Percentiles rank a stretch among this genome's conserved stretches.
Evolutionary conservation across 2,113 vertebrate genomes (phyloP).

Genomic region (Pardalotus punctatus): DNA sequence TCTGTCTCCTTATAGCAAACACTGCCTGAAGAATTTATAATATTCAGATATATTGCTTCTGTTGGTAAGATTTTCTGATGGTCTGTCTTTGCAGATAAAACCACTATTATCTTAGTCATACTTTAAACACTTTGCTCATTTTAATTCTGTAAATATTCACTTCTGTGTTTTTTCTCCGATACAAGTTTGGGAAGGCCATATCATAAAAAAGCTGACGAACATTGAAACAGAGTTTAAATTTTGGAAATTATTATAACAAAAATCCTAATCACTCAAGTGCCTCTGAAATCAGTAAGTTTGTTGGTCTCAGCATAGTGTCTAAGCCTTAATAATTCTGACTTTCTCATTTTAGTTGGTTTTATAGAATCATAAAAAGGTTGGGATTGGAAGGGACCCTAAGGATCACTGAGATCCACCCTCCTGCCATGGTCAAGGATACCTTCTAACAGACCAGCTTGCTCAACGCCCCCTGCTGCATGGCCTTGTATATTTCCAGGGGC

Average conservation of each 20-base stretch:
- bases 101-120: not conserved
- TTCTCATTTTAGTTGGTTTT: not conserved
- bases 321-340: not conserved
- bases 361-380: not conserved
- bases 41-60: not conserved
- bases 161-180: not conserved
- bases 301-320: not conserved
- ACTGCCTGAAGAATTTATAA: not conserved
- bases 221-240: not conserved
- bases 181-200: not conserved
- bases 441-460: not conserved
- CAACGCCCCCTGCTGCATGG: not conserved
- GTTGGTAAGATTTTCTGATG: not conserved
- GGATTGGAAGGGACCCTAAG: not conserved
- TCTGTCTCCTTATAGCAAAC: not conserved
- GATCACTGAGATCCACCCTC: not conserved
- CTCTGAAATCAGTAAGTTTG: not conserved
- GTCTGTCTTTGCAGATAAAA: not conserved
- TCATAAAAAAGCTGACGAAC: not conserved
- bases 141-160: not conserved
- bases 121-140: not conserved
- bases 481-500: not conserved
- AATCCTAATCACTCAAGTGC: not conserved
- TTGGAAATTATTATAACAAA: not conserved
- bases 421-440: not conserved